Conservation (phyloP, 2,888 invertebrate genomes). For the Chloroclystis v-ata region DNA sequence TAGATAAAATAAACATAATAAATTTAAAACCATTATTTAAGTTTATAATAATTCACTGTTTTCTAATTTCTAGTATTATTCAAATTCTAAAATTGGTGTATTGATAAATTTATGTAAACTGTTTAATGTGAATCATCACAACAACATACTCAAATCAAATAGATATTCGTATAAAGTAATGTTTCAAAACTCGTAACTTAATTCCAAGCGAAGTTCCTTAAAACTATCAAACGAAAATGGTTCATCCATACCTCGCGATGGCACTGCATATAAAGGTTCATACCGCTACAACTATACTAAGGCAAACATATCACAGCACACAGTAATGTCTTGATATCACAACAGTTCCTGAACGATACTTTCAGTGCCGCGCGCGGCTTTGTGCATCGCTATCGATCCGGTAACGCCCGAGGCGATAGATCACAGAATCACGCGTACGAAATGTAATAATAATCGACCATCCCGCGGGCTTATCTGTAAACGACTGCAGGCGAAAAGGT, state of each 20-base stretch:
- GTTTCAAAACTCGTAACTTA: no score
- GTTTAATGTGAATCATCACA: no score
- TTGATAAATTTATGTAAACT: no score
- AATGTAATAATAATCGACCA: conserved; percentile 76
- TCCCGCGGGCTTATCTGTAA: conserved; percentile 77
- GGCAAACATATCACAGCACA: conserved; percentile 75
- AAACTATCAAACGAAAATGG: conserved; percentile 26
- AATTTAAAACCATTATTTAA: no score
- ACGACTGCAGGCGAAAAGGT: conserved; percentile 78
- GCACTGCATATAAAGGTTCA: conserved; percentile 77
- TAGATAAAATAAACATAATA: no score
- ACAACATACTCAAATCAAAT: no score
- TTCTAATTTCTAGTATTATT: no score
- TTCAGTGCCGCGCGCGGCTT: conserved; percentile 45
- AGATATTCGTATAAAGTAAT: no score
- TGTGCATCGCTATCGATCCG: conserved; percentile 66
- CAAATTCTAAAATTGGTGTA: no score
- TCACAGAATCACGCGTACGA: conserved; percentile 68
- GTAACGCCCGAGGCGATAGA: conserved; percentile 61
- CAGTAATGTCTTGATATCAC: conserved; percentile 44
- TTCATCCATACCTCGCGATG: conserved; percentile 73
- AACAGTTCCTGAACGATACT: conserved; percentile 42
- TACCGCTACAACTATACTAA: conserved; percentile 61
- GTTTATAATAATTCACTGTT: no score
- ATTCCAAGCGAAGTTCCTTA: no score